Conservation (phyloP, 2,113 vertebrate genomes). For the Prolemur simus region DNA sequence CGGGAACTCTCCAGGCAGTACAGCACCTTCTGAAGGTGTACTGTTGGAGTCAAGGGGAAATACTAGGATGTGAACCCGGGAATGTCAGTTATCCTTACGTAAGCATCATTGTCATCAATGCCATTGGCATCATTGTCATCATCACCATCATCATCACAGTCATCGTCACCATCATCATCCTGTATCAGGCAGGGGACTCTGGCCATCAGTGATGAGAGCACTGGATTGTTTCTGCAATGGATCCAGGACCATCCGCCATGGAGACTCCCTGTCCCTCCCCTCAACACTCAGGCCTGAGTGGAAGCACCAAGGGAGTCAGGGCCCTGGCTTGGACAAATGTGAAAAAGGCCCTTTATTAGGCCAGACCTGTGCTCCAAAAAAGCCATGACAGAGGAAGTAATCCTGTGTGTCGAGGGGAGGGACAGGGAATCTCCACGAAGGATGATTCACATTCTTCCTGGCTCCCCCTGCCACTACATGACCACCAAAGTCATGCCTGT, state of each 20-base stretch:
- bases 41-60: neutral
- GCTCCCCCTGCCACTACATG: neutral
- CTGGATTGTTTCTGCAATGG: no score
- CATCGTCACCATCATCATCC: no score
- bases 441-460: neutral
- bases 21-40: neutral
- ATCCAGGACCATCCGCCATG: neutral
- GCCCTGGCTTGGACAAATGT: neutral
- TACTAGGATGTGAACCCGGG: neutral
- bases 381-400: neutral
- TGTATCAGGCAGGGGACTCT: neutral
- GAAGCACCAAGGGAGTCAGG: neutral
- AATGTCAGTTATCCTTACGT: neutral
- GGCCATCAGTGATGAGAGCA: neutral
- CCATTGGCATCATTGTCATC: no score
- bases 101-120: neutral
- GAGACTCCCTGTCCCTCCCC: no score
- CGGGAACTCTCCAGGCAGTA: neutral
- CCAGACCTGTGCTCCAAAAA: neutral
- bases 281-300: neutral
- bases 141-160: neutral
- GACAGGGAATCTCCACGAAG: neutral
- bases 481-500: neutral
- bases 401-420: rapidly evolving
- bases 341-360: neutral